These are phyloP conservation scores for Piprites chloris DNA, from an alignment of 2,113 vertebrate species.

Conservation along the genomic window DNA sequence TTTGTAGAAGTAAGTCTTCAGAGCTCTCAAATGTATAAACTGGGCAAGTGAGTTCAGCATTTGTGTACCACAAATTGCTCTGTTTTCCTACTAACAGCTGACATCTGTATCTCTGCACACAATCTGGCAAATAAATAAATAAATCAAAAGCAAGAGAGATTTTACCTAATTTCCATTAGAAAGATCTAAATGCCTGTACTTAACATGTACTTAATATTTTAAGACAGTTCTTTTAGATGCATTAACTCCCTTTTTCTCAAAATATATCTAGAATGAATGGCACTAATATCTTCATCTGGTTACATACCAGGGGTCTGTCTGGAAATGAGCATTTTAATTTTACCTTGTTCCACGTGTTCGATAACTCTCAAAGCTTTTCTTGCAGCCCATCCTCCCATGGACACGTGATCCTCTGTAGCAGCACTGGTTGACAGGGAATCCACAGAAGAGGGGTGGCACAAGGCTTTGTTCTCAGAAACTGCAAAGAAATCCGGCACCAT, in stretches of 20 bases:
- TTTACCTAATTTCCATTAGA: neutral
- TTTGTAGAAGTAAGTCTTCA: neutral
- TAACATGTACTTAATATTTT: neutral
- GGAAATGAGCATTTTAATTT: neutral
- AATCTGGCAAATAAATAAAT: neutral
- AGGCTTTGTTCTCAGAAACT: constrained; percentile 97
- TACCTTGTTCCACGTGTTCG: constrained; percentile 96
- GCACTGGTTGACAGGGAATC: constrained; percentile 98
- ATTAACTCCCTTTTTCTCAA: neutral
- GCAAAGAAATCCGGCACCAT: constrained; percentile 43
- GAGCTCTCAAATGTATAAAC: neutral
- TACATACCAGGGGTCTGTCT: neutral
- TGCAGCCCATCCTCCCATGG: constrained; percentile 99
- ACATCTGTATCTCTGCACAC: neutral
- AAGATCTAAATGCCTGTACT: neutral
- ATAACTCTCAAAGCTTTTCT: constrained; percentile 93
- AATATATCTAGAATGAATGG: neutral
- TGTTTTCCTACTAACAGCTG: neutral
- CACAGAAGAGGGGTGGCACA: constrained; percentile 97
- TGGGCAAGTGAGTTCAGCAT: neutral
- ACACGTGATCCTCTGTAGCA: constrained; percentile 95
- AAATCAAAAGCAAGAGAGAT: neutral
- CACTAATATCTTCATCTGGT: neutral
- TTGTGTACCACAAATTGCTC: neutral
- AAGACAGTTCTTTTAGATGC: neutral